Evolutionary conservation across 2,113 vertebrate species (phyloP).

Genomic region (Microtus pennsylvanicus): DNA sequence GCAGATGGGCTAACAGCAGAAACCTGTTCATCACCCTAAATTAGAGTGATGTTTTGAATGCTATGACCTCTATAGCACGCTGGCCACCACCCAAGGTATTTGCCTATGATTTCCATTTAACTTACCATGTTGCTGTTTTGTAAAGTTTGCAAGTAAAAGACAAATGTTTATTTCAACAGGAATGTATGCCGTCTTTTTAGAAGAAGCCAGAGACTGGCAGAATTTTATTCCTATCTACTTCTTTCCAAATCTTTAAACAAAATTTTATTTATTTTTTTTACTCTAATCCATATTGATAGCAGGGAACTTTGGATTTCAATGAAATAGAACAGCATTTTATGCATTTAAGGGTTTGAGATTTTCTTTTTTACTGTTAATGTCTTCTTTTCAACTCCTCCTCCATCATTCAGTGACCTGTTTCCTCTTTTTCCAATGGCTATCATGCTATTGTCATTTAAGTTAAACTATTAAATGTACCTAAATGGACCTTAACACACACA

Average conservation of each 20-base stretch:
- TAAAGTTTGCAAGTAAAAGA: not conserved
- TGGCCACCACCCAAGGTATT: not conserved
- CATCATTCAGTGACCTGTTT: not conserved
- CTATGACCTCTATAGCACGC: not conserved
- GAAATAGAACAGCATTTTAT: not conserved
- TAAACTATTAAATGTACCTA: not conserved
- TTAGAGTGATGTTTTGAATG: slow-evolving; percentile 32
- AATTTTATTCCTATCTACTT: not conserved
- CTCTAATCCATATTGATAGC: not conserved
- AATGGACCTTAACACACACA: not conserved
- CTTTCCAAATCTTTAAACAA: not conserved
- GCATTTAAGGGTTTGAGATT: not conserved
- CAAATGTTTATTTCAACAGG: not conserved
- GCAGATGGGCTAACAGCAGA: slow-evolving; percentile 8
- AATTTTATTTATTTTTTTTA: not conserved
- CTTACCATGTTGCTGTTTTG: not conserved
- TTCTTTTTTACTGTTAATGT: not conserved
- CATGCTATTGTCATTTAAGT: not conserved
- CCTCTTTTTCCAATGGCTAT: not conserved
- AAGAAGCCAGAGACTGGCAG: not conserved
- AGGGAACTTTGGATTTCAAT: not conserved
- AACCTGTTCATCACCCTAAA: not conserved
- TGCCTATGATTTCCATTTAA: not conserved
- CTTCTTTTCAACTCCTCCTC: not conserved
- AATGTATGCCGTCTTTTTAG: not conserved